Conservation (phyloP, 2,113 vertebrate species). For the Beaufortia kweichowensis region DNA sequence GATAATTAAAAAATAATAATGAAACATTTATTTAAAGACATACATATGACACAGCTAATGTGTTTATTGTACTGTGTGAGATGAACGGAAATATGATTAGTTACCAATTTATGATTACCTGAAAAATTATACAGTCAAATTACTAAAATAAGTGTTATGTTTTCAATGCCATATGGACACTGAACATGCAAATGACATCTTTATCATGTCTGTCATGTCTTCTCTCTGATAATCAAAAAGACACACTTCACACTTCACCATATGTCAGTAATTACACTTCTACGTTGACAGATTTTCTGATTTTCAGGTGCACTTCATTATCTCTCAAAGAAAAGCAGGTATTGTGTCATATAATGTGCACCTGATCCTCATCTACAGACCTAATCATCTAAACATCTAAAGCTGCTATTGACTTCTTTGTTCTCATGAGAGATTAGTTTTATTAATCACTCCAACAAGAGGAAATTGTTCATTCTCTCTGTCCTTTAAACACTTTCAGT, state of each 20-base stretch:
- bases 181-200: not conserved
- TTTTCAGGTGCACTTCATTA: not conserved
- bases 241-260: not conserved
- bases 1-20: constrained; percentile 35
- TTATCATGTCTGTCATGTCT: too few relatives aligned
- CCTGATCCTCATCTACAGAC: constrained; percentile 12
- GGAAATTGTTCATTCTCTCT: constrained; percentile 4
- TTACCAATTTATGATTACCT: too few relatives aligned
- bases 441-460: not conserved
- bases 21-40: too few relatives aligned
- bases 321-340: too few relatives aligned
- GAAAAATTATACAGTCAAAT: too few relatives aligned
- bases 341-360: constrained; percentile 16
- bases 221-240: too few relatives aligned
- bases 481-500: not conserved
- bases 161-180: too few relatives aligned
- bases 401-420: not conserved
- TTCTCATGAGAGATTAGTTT: not conserved
- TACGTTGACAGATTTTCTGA: not conserved
- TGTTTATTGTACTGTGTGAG: too few relatives aligned
- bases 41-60: too few relatives aligned
- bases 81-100: too few relatives aligned
- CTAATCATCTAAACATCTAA: constrained; percentile 2
- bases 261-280: not conserved
- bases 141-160: too few relatives aligned